Percentiles rank a stretch among this genome's conserved stretches.
phyloP scores from a whole-genome alignment of 2,797 vertebrate genomes.

The Sebastes matsubarae region DNA sequence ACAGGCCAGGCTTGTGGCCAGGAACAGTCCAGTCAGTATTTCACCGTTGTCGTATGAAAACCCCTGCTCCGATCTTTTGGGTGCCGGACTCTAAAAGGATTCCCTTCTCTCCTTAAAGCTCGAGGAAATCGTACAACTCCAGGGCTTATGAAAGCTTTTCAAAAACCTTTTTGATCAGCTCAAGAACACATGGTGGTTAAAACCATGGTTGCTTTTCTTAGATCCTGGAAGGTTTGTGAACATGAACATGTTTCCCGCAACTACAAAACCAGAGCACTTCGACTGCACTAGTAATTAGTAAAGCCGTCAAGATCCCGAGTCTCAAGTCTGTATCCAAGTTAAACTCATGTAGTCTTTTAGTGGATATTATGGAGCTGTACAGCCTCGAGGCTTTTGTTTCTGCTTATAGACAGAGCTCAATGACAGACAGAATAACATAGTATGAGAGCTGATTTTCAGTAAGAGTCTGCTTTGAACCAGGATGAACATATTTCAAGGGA shows the following conservation, averaged over 20 bases:
- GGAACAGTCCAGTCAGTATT: slow-evolving; percentile 40
- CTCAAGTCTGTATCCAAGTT: neutral
- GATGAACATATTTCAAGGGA: slow-evolving; percentile 36
- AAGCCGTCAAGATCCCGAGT: neutral
- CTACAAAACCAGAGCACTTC: slow-evolving; percentile 14
- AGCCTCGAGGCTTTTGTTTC: neutral
- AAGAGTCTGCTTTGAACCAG: slow-evolving; percentile 44
- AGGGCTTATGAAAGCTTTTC: slow-evolving; percentile 1
- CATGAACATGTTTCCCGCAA: slow-evolving; percentile 11
- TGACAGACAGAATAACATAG: slow-evolving; percentile 23
- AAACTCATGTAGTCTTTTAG: neutral
- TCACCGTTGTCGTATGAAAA: slow-evolving; percentile 35
- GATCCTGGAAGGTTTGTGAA: slow-evolving; percentile 25
- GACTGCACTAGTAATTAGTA: slow-evolving; percentile 33
- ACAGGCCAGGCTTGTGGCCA: slow-evolving; percentile 20
- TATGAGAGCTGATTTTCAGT: slow-evolving; percentile 40
- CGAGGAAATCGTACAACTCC: slow-evolving; percentile 28
- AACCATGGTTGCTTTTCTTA: slow-evolving; percentile 47
- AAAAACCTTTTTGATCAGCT: slow-evolving; percentile 25
- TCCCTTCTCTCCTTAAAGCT: neutral
- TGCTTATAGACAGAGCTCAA: neutral
- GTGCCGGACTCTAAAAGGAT: neutral
- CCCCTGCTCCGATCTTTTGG: neutral
- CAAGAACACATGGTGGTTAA: slow-evolving; percentile 4
- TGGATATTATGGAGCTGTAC: neutral